phyloP scores from a whole-genome alignment of 2,797 vertebrate species.

The Danio jaintianensis region DNA sequence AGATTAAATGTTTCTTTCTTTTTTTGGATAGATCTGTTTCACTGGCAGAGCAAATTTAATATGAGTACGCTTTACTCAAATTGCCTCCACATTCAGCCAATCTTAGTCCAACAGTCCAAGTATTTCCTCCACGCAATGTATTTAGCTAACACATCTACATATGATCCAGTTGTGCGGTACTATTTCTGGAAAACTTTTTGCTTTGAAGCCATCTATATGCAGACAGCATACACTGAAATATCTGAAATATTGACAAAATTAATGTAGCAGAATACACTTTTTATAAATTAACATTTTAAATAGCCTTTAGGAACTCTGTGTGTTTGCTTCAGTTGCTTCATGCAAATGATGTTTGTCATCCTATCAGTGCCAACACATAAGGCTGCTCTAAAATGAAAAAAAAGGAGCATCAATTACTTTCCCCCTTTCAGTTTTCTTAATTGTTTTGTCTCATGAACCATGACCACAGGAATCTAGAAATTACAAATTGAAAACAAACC shows the following conservation, averaged over 20 bases:
- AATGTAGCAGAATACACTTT: neutral
- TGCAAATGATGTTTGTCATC: slow-evolving; percentile 16
- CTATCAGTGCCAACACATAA: slow-evolving; percentile 15
- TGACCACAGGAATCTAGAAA: slow-evolving; percentile 13
- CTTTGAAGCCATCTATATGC: neutral
- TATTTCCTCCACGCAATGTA: no score
- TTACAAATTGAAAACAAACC: slow-evolving; percentile 17
- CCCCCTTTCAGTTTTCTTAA: slow-evolving; percentile 29
- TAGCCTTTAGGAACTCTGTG: neutral
- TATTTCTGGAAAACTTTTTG: no score
- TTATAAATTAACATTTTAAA: neutral
- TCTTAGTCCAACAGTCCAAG: no score
- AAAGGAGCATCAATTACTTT: slow-evolving; percentile 25
- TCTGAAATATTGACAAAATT: neutral
- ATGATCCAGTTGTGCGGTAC: no score
- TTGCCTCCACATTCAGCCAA: no score
- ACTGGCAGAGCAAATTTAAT: no score
- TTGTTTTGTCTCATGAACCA: slow-evolving; percentile 37
- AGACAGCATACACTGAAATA: neutral
- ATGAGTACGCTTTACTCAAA: no score
- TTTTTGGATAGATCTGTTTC: no score
- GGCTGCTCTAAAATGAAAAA: slow-evolving; percentile 23
- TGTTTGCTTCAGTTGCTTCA: slow-evolving; percentile 7
- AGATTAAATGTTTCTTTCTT: no score
- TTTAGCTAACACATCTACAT: no score